phyloP scores from a whole-genome alignment of 2,888 invertebrate genomes.

The Lomographa bimaculata region DNA sequence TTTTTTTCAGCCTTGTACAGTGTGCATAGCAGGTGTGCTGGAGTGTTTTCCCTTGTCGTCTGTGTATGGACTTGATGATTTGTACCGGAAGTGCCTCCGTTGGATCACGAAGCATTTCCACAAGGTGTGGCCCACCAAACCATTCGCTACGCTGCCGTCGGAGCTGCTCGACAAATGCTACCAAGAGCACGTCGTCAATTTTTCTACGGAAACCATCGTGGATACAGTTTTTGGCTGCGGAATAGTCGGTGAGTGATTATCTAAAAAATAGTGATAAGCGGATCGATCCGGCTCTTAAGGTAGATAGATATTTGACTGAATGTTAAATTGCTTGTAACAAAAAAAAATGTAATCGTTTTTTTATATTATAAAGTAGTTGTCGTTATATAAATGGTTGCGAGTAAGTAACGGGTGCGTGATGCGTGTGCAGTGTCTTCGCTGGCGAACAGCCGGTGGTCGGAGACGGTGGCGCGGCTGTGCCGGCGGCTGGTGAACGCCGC shows the following conservation, averaged over 20 bases:
- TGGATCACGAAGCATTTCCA: conserved; percentile 94
- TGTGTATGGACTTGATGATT: conserved; percentile 93
- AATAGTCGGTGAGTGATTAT: conserved; percentile 81
- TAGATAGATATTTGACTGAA: too few relatives aligned
- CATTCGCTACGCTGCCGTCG: conserved; percentile 92
- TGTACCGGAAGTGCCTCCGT: conserved; percentile 92
- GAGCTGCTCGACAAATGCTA: conserved; percentile 93
- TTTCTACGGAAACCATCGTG: conserved; percentile 91
- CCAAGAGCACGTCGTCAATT: conserved; percentile 91
- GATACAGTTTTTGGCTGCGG: conserved; percentile 94
- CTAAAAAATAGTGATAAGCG: too few relatives aligned
- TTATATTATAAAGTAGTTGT: too few relatives aligned
- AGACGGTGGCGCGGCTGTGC: conserved; percentile 89
- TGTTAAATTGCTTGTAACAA: too few relatives aligned
- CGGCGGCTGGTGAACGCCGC: conserved; percentile 91
- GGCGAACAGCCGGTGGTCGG: conserved; percentile 93
- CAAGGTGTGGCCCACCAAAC: conserved; percentile 95
- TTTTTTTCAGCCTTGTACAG: conserved; percentile 92
- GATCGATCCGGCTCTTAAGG: too few relatives aligned
- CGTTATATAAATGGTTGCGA: too few relatives aligned
- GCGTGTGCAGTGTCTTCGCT: conserved; percentile 84
- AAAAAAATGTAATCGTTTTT: too few relatives aligned
- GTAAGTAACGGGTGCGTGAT: too few relatives aligned
- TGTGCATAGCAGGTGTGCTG: conserved; percentile 93
- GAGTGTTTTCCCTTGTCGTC: conserved; percentile 94